phyloP scores from a whole-genome alignment of 2,888 invertebrate genomes.

The Toxonevra muliebris region DNA sequence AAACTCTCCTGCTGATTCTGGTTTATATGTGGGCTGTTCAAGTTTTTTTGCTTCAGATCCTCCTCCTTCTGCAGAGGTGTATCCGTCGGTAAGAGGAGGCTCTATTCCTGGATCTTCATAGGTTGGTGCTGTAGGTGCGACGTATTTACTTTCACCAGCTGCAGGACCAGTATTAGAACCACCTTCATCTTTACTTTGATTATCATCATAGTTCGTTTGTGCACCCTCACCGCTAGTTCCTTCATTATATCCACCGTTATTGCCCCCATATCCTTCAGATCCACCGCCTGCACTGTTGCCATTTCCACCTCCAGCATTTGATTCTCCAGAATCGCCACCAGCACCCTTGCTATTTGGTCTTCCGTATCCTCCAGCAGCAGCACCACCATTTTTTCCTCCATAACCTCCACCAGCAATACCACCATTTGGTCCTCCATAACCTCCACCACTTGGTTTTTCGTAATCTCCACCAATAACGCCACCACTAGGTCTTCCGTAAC shows the following conservation, averaged over 20 bases:
- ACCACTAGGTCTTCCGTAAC: too few species aligned
- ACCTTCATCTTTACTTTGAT: not conserved
- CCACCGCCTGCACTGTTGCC: not conserved
- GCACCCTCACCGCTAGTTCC: not conserved
- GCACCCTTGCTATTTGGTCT: slow-evolving; percentile 20
- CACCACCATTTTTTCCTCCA: slow-evolving; percentile 2
- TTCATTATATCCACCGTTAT: not conserved
- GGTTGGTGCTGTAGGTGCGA: not conserved
- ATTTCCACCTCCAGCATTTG: not conserved
- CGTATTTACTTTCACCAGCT: not conserved
- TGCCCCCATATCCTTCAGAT: not conserved
- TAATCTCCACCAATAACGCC: not conserved
- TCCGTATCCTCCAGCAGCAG: slow-evolving; percentile 28
- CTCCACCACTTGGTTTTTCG: not conserved
- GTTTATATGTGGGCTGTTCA: not conserved
- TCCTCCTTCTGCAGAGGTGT: not conserved
- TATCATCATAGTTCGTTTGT: not conserved
- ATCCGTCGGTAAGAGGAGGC: not conserved
- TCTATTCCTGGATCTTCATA: not conserved
- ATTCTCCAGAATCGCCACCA: not conserved
- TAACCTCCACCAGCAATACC: not conserved
- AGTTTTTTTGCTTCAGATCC: not conserved
- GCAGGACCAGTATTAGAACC: not conserved
- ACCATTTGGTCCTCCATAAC: slow-evolving; percentile 1
- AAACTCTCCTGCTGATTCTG: too few species aligned